These are phyloP conservation scores for Dorcus parallelipipedus DNA, from an alignment of 2,888 invertebrate species.

Conservation along the genomic window DNA sequence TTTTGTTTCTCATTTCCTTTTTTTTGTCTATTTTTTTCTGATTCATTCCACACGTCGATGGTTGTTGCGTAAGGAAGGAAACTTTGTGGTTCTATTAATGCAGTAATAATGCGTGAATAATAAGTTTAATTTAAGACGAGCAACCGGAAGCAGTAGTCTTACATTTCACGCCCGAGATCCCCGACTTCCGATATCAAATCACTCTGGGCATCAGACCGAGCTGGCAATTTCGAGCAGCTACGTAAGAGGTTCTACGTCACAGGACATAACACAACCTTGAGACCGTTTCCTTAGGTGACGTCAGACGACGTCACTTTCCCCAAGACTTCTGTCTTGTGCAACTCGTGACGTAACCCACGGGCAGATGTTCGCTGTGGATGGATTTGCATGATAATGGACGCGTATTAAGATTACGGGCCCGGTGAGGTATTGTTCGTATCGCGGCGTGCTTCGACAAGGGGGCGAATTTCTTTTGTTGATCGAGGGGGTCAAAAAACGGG, in stretches of 20 bases:
- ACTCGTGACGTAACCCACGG: conserved; percentile 27
- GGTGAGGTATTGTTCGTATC: conserved; percentile 41
- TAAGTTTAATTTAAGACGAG: no score
- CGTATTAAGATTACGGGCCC: conserved; percentile 48
- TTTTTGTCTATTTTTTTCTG: no score
- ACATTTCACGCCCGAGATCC: no score
- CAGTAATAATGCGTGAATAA: no score
- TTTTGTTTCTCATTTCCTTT: no score
- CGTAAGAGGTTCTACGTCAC: conserved; percentile 41
- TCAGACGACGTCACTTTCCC: conserved; percentile 30
- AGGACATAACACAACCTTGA: conserved; percentile 47
- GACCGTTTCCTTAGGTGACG: conserved; percentile 44
- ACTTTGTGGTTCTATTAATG: no score
- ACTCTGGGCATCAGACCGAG: not conserved
- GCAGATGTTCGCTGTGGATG: conserved; percentile 38
- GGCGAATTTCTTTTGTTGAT: conserved; percentile 45
- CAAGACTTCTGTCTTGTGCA: conserved; percentile 25
- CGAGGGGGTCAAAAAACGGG: conserved; percentile 46
- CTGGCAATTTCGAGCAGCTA: conserved; percentile 6
- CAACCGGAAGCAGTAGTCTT: no score
- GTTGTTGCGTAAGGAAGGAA: no score
- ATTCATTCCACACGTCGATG: no score
- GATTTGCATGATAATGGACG: conserved; percentile 47
- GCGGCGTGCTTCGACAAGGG: conserved; percentile 37
- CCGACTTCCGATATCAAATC: not conserved